Evolutionary conservation across 2,113 vertebrate genomes (phyloP), one percentile per base, ranked within the genome.

Genomic region (Martes martes): DNA sequence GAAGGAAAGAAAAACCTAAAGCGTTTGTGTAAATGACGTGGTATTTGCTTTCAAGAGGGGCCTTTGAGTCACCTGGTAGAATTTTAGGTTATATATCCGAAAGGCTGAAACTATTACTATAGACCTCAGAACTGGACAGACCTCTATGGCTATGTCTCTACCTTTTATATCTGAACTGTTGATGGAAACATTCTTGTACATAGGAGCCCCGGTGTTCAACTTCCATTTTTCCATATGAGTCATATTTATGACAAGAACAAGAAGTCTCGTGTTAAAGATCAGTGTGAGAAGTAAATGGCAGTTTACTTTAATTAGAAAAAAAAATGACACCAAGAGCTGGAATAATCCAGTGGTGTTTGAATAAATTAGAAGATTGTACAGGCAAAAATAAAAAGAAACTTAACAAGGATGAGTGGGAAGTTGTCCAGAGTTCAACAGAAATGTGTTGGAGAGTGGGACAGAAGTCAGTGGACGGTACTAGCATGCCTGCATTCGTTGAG

Each of bases 361-460:
- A 98, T 99, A 98, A 99, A 99, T 98, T 98, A 98, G 97, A 98
- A 97, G 96, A 81, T 97, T 96, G 88, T 97, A 96, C 87, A 91
- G 95, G 69, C 96, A 96, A 97, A 98, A 98, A 98, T 98, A 96
- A 98, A 98, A 98, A 97, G 98, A 98, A 98, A 98, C 97, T 97
- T 98, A 98, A 92, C 96, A 91, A 88, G 98, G 97, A 98, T 98
- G 98, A 98, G 95, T 97, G 96, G 97, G 97, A 95, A 96, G 96
- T 98, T 97, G 91, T 96, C 97, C 87, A 93, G 96, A 97, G 63
- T 78, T 94, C 96, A 98, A 88, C 94, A 97, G 89, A 96, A 88
- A 26, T 16, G 11, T 23, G 1, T 47, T 52, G 47, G 36, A 36
- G 59, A 81, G 61, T 16, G 24, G 79, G 74, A 23, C 82, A 45